Evolutionary conservation across 2,113 vertebrate genomes (phyloP).

Genomic region (Abramis brama): DNA sequence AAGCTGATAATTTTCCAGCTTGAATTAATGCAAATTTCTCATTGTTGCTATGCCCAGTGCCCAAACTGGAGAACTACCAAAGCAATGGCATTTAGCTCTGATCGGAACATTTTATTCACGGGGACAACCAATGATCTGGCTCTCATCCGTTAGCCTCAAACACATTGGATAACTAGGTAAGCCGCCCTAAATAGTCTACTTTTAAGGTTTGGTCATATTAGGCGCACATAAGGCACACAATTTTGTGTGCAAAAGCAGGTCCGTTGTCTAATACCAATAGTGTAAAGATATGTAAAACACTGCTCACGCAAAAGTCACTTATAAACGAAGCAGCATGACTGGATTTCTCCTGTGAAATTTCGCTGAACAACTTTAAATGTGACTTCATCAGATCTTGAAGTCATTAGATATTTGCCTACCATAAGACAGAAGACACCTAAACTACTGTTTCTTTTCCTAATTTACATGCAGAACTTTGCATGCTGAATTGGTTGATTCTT

Average conservation of each 20-base stretch:
- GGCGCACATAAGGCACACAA: too few species aligned
- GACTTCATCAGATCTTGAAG: not conserved
- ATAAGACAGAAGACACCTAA: too few species aligned
- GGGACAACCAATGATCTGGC: constrained; percentile 5
- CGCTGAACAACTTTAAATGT: too few species aligned
- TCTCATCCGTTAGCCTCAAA: not conserved
- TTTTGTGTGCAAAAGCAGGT: too few species aligned
- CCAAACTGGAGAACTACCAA: constrained; percentile 41
- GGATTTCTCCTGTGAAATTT: too few species aligned
- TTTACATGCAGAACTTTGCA: not conserved
- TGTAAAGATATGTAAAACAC: too few species aligned
- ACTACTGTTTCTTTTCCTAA: too few species aligned
- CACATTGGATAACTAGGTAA: constrained; percentile 7
- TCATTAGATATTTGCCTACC: not conserved
- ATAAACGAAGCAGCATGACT: too few species aligned
- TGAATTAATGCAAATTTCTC: constrained; percentile 56
- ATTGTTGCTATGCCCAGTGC: constrained; percentile 47
- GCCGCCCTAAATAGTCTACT: not conserved
- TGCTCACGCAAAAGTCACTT: too few species aligned
- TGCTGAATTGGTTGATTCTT: not conserved
- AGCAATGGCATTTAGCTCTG: constrained; percentile 28
- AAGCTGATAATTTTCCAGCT: constrained; percentile 59
- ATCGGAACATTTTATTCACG: constrained; percentile 1
- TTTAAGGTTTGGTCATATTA: not conserved
- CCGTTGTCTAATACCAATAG: too few species aligned